Evolutionary conservation across 2,113 vertebrate genomes (phyloP).

Genomic region (Maccullochella peelii): DNA sequence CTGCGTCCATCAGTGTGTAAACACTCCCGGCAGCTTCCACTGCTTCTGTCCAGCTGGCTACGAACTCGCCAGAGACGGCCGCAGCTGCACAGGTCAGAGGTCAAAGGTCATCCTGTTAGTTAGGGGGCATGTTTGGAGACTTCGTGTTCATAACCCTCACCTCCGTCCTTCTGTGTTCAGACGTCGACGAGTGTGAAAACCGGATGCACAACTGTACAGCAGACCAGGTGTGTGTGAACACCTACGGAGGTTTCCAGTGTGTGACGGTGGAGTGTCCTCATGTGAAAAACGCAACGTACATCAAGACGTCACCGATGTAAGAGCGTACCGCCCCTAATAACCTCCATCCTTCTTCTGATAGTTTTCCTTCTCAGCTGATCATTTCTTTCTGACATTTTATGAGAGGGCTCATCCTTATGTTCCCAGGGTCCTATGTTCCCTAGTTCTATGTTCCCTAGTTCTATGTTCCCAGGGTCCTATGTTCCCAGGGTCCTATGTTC

Average conservation of each 20-base stretch:
- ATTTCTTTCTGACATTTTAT: not conserved
- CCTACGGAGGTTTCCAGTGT: slow-evolving; percentile 86
- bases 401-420: no score
- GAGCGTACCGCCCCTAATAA: slow-evolving; percentile 25
- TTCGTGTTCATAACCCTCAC: not conserved
- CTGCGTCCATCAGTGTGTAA: slow-evolving; percentile 87
- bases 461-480: no score
- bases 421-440: no score
- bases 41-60: slow-evolving; percentile 88
- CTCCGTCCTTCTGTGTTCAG: slow-evolving; percentile 64
- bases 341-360: not conserved
- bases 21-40: slow-evolving; percentile 88
- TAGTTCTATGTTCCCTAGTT: no score
- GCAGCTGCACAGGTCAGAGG: slow-evolving; percentile 85
- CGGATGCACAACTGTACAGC: slow-evolving; percentile 84
- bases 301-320: slow-evolving; percentile 90
- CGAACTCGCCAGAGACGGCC: slow-evolving; percentile 77
- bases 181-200: slow-evolving; percentile 85
- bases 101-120: not conserved
- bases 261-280: slow-evolving; percentile 85
- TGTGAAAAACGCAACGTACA: slow-evolving; percentile 84
- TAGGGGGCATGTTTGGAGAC: no score
- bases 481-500: no score
- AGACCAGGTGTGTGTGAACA: slow-evolving; percentile 86
- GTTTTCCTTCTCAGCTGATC: no score